phyloP scores from a whole-genome alignment of 2,113 vertebrate species.

The Archocentrus centrarchus region DNA sequence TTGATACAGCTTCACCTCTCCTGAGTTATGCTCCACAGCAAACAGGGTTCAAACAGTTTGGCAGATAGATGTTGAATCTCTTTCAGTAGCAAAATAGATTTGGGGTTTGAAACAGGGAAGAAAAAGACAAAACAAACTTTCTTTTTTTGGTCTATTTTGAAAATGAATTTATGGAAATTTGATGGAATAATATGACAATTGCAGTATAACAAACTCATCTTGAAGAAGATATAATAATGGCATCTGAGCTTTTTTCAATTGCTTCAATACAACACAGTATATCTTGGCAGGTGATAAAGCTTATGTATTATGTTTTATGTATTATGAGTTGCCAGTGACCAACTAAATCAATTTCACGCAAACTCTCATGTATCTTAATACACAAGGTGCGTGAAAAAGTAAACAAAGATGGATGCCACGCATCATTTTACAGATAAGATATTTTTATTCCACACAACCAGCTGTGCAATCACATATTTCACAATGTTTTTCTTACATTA shows the following conservation, averaged over 20 bases:
- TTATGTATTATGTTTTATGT: neutral
- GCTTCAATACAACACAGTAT: neutral
- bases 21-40: constrained; percentile 11
- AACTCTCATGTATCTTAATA: neutral
- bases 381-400: neutral
- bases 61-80: neutral
- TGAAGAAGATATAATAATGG: too few relatives aligned
- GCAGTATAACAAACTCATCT: neutral
- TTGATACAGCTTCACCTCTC: constrained; percentile 28
- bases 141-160: neutral
- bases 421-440: neutral
- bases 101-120: neutral
- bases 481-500: neutral
- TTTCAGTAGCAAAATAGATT: neutral
- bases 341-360: neutral
- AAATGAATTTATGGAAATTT: neutral
- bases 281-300: neutral
- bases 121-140: neutral
- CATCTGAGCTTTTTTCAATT: too few relatives aligned
- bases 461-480: neutral
- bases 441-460: neutral
- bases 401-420: neutral
- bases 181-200: neutral
- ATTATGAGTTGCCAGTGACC: neutral
- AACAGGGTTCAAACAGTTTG: constrained; percentile 15